A percentile compares a stretch with the other conserved stretches of the same genome.
Evolutionary conservation across 2,113 vertebrate species (phyloP).

Genomic region (Poecile atricapillus): DNA sequence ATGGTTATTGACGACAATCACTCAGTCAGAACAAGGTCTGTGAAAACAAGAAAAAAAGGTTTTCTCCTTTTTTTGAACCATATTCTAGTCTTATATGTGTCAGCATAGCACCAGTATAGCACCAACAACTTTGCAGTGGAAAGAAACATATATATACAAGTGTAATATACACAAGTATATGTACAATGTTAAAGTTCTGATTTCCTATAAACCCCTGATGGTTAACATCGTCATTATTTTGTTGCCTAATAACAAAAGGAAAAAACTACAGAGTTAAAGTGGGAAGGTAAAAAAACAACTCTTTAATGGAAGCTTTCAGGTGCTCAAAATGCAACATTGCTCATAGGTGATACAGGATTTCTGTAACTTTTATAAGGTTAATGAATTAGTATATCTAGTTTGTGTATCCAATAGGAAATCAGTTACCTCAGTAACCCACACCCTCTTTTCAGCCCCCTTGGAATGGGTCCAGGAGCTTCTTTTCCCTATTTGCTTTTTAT

Average conservation of each 20-base stretch:
- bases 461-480: background rate
- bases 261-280: background rate
- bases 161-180: background rate
- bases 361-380: background rate
- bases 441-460: background rate
- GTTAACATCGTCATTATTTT: background rate
- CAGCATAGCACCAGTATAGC: background rate
- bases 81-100: background rate
- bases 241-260: background rate
- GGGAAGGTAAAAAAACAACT: background rate
- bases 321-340: background rate
- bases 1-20: background rate
- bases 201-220: background rate
- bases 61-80: background rate
- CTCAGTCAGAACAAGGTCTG: background rate
- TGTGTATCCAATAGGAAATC: background rate
- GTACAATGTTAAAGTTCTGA: background rate
- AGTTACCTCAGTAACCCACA: background rate
- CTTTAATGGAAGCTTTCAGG: background rate
- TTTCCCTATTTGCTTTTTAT: background rate
- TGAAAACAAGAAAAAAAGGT: background rate
- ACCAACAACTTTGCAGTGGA: background rate
- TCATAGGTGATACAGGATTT: background rate
- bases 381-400: background rate
- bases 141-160: fast-evolving